These are phyloP conservation scores for Acrocephalus scirpaceus DNA, from an alignment of 2,797 vertebrate species.

Conservation along the genomic window DNA sequence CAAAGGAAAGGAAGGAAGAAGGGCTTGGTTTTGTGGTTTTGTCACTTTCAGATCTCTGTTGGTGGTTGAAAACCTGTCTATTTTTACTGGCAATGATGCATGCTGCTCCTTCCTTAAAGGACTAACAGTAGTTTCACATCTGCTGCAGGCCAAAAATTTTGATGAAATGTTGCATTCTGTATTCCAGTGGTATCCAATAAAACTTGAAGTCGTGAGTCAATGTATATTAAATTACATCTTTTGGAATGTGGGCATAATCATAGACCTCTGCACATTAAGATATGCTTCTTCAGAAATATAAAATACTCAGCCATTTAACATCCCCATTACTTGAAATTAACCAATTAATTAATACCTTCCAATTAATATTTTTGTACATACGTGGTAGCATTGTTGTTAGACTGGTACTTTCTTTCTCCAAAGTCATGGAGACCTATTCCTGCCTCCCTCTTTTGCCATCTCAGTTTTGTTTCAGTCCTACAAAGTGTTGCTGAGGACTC, in stretches of 20 bases:
- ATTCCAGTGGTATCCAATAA: neutral
- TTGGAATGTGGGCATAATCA: neutral
- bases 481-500: neutral
- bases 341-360: neutral
- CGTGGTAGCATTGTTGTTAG: neutral
- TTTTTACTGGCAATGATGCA: neutral
- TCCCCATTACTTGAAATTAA: neutral
- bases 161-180: neutral
- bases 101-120: neutral
- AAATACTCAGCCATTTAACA: neutral
- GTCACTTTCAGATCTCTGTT: neutral
- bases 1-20: neutral
- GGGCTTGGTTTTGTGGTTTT: neutral
- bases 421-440: neutral
- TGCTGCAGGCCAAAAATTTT: neutral
- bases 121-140: neutral
- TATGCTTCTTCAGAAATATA: neutral
- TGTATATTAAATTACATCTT: neutral
- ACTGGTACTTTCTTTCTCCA: neutral
- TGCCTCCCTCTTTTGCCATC: neutral
- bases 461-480: neutral
- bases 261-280: neutral
- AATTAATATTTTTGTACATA: constrained; percentile 3
- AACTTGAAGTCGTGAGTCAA: neutral
- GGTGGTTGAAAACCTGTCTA: neutral